Conservation (phyloP, 2,797 vertebrate genomes). For the Gouania willdenowi region DNA sequence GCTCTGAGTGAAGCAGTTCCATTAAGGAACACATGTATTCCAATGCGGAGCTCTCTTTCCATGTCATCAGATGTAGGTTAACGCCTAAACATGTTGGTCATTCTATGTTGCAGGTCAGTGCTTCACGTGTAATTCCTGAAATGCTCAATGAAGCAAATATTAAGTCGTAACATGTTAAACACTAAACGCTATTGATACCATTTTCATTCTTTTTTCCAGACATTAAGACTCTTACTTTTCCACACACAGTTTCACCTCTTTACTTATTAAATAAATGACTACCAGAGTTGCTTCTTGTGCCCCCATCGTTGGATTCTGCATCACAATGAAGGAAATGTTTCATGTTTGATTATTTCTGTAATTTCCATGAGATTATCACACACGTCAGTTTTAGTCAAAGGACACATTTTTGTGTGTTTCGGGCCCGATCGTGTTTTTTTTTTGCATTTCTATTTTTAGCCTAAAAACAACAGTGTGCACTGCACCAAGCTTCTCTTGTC, state of each 20-base stretch:
- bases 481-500: neutral
- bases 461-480: neutral
- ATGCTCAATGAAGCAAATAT: conserved; percentile 19
- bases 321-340: conserved; percentile 14
- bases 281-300: too few species aligned
- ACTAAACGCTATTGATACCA: neutral
- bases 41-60: conserved; percentile 30
- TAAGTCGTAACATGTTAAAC: neutral
- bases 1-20: neutral
- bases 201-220: neutral
- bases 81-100: conserved; percentile 20
- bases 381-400: conserved; percentile 50
- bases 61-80: conserved; percentile 26
- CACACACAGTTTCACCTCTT: conserved; percentile 1
- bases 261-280: too few species aligned
- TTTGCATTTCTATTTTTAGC: neutral
- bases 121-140: conserved; percentile 10
- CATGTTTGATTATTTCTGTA: conserved; percentile 34
- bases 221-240: neutral
- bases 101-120: conserved; percentile 26
- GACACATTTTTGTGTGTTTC: conserved; percentile 21
- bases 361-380: conserved; percentile 43
- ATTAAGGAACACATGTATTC: conserved; percentile 20
- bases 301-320: conserved; percentile 14
- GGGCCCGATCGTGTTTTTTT: conserved; percentile 9